Conservation (phyloP, 2,797 vertebrate genomes). For the Onychomys leucogaster region DNA sequence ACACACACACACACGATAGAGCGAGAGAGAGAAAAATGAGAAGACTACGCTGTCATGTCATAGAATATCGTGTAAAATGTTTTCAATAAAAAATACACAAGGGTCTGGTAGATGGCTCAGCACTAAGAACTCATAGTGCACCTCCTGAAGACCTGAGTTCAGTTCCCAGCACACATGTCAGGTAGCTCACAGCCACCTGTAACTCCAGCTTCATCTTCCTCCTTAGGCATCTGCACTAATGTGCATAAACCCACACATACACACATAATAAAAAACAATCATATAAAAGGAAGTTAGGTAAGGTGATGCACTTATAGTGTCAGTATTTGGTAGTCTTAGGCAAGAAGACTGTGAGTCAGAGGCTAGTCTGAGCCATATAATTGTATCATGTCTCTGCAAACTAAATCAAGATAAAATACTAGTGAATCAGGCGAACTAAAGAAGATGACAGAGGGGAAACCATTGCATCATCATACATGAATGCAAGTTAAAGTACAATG, state of each 20-base stretch:
- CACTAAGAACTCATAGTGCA: not conserved
- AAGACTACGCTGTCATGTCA: not conserved
- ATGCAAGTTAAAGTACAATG: not conserved
- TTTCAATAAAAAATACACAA: conserved; percentile 37
- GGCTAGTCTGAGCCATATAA: not conserved
- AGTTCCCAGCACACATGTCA: not conserved
- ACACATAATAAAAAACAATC: not conserved
- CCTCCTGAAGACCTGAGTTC: not conserved
- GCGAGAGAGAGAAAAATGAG: not conserved
- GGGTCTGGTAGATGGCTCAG: not conserved
- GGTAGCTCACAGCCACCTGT: not conserved
- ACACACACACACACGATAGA: too few species aligned
- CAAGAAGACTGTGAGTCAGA: not conserved
- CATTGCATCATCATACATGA: not conserved
- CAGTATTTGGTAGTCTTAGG: not conserved
- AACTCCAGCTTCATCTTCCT: not conserved
- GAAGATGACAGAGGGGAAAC: not conserved
- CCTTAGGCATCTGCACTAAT: not conserved
- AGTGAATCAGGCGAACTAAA: not conserved
- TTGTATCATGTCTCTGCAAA: not conserved
- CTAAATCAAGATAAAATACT: not conserved
- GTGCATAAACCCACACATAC: not conserved
- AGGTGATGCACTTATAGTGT: not conserved
- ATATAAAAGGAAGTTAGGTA: not conserved
- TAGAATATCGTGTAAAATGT: not conserved